These are phyloP conservation scores for Prochilodus magdalenae DNA, from an alignment of 2,113 vertebrate genomes.

Conservation along the genomic window DNA sequence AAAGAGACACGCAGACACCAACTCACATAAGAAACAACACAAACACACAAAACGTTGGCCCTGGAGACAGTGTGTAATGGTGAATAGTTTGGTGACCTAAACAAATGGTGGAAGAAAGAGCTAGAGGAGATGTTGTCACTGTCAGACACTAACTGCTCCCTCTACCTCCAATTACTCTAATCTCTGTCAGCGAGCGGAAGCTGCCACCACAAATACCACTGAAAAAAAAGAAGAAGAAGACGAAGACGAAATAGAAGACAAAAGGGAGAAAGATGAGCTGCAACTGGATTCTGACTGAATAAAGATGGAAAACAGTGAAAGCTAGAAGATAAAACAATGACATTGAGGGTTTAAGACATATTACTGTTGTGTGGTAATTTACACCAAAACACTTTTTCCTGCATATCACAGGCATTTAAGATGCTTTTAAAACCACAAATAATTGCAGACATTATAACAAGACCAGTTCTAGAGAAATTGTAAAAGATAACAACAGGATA, in stretches of 20 bases:
- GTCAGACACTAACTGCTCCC: not conserved
- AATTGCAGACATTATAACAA: too few relatives aligned
- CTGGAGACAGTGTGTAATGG: not conserved
- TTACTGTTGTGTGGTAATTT: too few relatives aligned
- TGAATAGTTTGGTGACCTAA: not conserved
- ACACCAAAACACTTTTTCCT: too few relatives aligned
- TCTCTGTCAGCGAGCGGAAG: not conserved
- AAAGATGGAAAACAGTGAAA: not conserved
- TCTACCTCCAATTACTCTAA: not conserved
- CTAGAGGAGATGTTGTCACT: not conserved
- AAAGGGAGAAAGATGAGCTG: constrained; percentile 16
- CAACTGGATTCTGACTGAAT: constrained; percentile 35
- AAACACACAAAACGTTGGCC: constrained; percentile 1
- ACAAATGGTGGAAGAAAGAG: not conserved
- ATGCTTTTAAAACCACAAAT: too few relatives aligned
- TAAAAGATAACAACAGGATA: too few relatives aligned
- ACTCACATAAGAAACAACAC: not conserved
- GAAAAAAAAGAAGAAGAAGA: constrained; percentile 40
- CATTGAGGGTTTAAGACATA: not conserved
- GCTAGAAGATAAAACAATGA: not conserved
- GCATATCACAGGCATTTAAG: too few relatives aligned
- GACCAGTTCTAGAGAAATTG: too few relatives aligned
- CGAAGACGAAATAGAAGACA: constrained; percentile 53
- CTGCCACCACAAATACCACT: constrained; percentile 50
- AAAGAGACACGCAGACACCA: constrained; percentile 26